Base-by-base conservation (phyloP, 2,113 vertebrate species). In the Stegastes partitus region DNA sequence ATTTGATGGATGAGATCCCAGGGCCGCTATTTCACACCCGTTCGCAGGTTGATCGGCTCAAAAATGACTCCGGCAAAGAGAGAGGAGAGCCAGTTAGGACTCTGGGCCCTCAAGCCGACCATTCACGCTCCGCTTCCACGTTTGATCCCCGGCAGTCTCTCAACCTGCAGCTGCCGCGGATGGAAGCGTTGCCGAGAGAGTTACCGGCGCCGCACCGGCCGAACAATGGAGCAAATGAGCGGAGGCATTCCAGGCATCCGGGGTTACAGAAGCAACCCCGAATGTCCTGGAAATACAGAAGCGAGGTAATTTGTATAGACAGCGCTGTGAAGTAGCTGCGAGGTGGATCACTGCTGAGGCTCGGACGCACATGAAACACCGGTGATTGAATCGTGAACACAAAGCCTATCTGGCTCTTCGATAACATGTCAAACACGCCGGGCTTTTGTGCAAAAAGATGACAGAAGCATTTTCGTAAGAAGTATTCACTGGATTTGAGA, bases 1-100 rank as follows among this genome's bases (percentile, higher is more conserved):
- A 84, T 69, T 68, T 87, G 90, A 88, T 89, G 83, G 85, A 89
- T 85, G 85, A 74, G 69, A 73, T 84, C 79, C 77, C 70, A 42
- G 67, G 11, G 66, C 31, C 19, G 14, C 68, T 64, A 74, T 88
- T 86, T 84, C 70, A 71, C 81, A 83, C 61, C 25, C 47, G 42
- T 69, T 58, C 42, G 3, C 77, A 79, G 55, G 73, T 80, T 77
- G 73, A 83, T 82, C 25, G 15, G 72, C 19, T 62, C 55, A 51
- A 70, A n/a, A 85, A 73, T 62, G 74, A 75, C 74, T 82, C 57
- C 25, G 37, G 50, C 58, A 31, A 70, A 45, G 65, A 73, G 42
- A 57, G 59, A 34, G 45, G 49, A 9, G 64, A 74, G 69, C 25
- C 65, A 26, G 63, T 75, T 70, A 63, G 65, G 79, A 65, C 72